Conservation (phyloP, 2,797 vertebrate species). For the Champsocephalus gunnari region DNA sequence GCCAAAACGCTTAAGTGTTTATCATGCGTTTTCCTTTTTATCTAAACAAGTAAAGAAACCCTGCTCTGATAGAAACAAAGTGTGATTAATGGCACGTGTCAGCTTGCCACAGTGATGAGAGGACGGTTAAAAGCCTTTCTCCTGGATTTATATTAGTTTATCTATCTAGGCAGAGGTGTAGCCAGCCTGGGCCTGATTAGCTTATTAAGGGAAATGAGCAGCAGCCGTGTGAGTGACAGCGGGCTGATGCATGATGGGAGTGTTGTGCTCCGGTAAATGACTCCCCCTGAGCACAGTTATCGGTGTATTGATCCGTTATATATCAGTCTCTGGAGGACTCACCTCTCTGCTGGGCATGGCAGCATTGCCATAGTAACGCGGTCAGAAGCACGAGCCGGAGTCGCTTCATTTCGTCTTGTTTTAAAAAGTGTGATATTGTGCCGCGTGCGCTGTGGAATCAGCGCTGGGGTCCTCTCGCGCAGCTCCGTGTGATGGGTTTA, state of each 20-base stretch:
- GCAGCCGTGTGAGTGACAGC: not conserved
- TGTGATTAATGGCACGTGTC: not conserved
- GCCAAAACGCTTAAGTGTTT: not conserved
- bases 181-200: constrained; percentile 2
- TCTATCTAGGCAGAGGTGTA: not conserved
- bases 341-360: constrained; percentile 78
- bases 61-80: not conserved
- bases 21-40: not conserved
- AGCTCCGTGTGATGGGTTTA: constrained; percentile 21
- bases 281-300: not conserved
- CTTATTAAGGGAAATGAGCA: constrained; percentile 17
- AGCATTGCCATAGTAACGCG: constrained; percentile 74
- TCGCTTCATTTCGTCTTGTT: constrained; percentile 54
- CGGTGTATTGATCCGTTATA: constrained; percentile 32
- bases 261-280: constrained; percentile 2
- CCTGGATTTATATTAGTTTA: not conserved
- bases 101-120: not conserved
- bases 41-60: not conserved
- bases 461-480: constrained; percentile 37
- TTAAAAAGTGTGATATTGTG: not conserved
- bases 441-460: constrained; percentile 35
- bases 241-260: not conserved
- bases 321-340: constrained; percentile 47
- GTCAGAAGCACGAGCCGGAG: constrained; percentile 51
- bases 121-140: not conserved